These are phyloP conservation scores for Helobdella robusta DNA, from an alignment of 2,888 invertebrate genomes.

Conservation along the genomic window DNA sequence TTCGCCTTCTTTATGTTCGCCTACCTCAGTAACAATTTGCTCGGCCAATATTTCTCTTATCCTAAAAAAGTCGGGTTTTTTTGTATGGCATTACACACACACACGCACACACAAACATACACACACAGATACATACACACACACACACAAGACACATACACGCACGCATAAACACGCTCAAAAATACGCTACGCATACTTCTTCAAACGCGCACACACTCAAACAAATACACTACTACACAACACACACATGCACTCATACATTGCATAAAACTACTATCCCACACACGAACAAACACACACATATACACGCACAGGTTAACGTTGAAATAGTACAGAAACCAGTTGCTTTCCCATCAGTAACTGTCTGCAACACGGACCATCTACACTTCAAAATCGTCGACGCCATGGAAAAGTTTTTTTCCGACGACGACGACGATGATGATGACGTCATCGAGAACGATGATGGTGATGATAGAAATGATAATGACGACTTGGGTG, in stretches of 20 bases:
- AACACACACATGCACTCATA: background rate
- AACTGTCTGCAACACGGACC: constrained; percentile 35
- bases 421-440: background rate
- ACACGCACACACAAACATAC: too few relatives aligned
- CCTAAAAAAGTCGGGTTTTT: constrained; percentile 32
- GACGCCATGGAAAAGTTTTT: constrained; percentile 29
- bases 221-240: background rate
- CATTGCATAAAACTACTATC: background rate
- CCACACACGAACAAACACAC: too few relatives aligned
- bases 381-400: constrained; percentile 32
- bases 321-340: constrained; percentile 35
- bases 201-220: background rate
- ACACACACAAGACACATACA: too few relatives aligned
- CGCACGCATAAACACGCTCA: too few relatives aligned
- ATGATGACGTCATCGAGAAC: background rate
- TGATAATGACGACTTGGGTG: background rate
- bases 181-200: too few relatives aligned
- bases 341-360: constrained; percentile 36
- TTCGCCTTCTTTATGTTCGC: constrained; percentile 36
- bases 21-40: constrained; percentile 34
- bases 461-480: background rate
- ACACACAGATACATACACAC: too few relatives aligned
- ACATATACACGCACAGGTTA: too few relatives aligned
- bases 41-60: constrained; percentile 33
- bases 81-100: too few relatives aligned